Conservation (phyloP, 2,113 vertebrate species). For the Peromyscus leucopus region DNA sequence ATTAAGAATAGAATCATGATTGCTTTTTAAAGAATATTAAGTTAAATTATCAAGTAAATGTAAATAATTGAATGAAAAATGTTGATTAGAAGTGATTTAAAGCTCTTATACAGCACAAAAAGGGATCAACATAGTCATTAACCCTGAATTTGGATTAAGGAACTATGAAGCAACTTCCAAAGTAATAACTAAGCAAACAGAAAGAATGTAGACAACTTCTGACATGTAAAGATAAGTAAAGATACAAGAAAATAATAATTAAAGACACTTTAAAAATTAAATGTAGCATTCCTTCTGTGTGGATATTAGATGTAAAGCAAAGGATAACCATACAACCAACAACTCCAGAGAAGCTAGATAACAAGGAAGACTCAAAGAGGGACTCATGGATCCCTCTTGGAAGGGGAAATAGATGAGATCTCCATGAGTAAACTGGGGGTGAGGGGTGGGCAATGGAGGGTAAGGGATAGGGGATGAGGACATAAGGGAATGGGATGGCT, state of each 20-base stretch:
- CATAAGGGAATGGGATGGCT: no score
- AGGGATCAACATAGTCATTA: background rate
- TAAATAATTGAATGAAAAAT: background rate
- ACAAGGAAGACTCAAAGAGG: no score
- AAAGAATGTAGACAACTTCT: background rate
- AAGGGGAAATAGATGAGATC: no score
- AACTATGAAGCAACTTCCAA: background rate
- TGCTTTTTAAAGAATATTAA: background rate
- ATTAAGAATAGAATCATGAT: slow-evolving; percentile 17
- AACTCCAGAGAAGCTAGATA: no score
- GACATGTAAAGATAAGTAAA: background rate
- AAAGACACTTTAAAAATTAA: background rate
- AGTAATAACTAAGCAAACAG: background rate
- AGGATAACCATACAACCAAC: no score
- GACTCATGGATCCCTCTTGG: no score
- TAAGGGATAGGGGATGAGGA: no score
- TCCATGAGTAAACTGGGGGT: no score
- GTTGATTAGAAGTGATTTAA: slow-evolving; percentile 16
- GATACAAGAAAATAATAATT: background rate
- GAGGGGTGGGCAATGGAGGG: no score
- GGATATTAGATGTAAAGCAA: no score
- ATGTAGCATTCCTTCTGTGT: no score
- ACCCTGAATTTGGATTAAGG: background rate
- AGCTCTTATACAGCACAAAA: background rate
- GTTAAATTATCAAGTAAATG: slow-evolving; percentile 20